Evolutionary conservation across 23 tunicate species (phyloP), one percentile per base, ranked within the genome.

Genomic region (Trididemnum miniatum): DNA sequence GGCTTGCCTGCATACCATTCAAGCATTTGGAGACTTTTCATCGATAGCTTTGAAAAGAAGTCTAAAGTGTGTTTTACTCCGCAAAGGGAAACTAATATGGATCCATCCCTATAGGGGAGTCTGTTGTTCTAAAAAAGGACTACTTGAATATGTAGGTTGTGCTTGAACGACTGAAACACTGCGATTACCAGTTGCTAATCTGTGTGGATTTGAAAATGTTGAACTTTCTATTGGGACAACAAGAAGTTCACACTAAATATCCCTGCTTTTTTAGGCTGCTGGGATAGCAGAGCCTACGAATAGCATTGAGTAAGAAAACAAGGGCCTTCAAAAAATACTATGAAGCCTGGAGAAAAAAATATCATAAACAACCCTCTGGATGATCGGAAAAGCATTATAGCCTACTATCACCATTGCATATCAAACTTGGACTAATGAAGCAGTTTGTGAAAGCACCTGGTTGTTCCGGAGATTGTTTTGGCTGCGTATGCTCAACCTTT

Each of bases 381-480:
- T 71, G 76, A 71, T 71, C 37, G 76, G 76, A 71, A 71, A 71
- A 71, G 31, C 76, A 35, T 26, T 25, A 71, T 35, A n/a, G n/a
- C n/a, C n/a, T n/a, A 26, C n/a, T 71, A n/a, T 37, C 76, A 32
- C 76, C 37, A 71, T n/a, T 33, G 38, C 76, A 71, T 37, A 71
- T 71, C 76, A 71, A 71, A 71, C 76, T 71, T 71, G 76, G 76
- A 71, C 76, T 71, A 71, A 71, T 49, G 60, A 74, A 74, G 79
- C 79, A 74, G 38, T 49, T 74, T 37, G 33, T 74, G 59, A 74
- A 74, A 74, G 79, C 79, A 74, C 60, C 38, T 39, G 59, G 38
- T 74, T 28, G 59, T 74, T 74, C 59, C 38, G 79, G 28, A 74
- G 79, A 74, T 27, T 74, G 79, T 67, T 74, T 74, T 74, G 59